phyloP scores from a whole-genome alignment of 2,888 invertebrate genomes.

The Rambutsinella grinnellia region DNA sequence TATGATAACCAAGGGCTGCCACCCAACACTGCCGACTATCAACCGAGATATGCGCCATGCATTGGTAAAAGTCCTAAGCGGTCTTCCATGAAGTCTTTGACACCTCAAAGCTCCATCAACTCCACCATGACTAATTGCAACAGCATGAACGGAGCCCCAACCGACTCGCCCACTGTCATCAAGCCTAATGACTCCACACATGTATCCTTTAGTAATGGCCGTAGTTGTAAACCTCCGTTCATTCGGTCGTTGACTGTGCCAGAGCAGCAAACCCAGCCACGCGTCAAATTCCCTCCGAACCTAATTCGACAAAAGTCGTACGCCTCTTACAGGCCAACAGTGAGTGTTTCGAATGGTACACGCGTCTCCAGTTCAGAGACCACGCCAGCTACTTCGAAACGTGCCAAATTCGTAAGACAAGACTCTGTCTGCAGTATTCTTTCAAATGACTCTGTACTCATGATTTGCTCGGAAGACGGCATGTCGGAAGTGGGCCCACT shows the following conservation, averaged over 20 bases:
- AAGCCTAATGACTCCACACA: constrained; percentile 4
- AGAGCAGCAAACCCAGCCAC: constrained; percentile 64
- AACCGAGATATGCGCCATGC: constrained; percentile 54
- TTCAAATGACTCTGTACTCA: constrained; percentile 65
- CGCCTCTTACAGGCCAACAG: constrained; percentile 44
- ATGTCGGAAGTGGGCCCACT: constrained; percentile 50
- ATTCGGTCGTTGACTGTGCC: constrained; percentile 65
- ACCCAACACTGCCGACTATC: constrained; percentile 27
- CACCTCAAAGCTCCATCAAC: constrained; percentile 65
- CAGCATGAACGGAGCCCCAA: constrained; percentile 41
- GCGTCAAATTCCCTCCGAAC: constrained; percentile 66
- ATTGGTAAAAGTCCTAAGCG: constrained; percentile 64
- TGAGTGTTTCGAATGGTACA: not conserved
- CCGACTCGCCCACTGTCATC: constrained; percentile 55
- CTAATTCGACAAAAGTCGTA: constrained; percentile 64
- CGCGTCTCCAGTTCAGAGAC: constrained; percentile 35
- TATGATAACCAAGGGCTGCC: constrained; percentile 38
- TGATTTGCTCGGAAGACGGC: constrained; percentile 65
- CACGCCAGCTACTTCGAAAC: constrained; percentile 55
- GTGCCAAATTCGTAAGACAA: constrained; percentile 64
- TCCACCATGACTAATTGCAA: constrained; percentile 63
- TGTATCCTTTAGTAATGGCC: constrained; percentile 35
- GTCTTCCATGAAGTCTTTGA: constrained; percentile 66
- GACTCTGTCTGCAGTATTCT: constrained; percentile 65
- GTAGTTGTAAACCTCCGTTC: constrained; percentile 62